Percentiles rank a stretch among this genome's conserved stretches.
These are phyloP conservation scores for Dolichomitus sp. DNA, from an alignment of 2,888 invertebrate species.

Conservation along the genomic window DNA sequence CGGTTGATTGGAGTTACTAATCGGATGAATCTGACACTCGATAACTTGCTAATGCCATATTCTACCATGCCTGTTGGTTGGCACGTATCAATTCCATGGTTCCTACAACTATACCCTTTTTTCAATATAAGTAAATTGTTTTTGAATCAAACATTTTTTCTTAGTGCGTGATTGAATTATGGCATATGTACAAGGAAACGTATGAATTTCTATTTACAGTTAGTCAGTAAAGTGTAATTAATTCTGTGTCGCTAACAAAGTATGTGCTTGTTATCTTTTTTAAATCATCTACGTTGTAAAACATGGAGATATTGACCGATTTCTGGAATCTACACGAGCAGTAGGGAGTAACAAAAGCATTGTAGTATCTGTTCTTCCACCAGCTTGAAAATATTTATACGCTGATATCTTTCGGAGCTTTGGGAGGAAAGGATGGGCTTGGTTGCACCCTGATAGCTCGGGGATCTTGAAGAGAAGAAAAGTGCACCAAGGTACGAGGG, in stretches of 20 bases:
- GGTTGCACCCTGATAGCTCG: slow-evolving; percentile 47
- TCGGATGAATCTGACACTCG: too few species aligned
- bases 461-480: slow-evolving; percentile 42
- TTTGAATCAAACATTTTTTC: too few species aligned
- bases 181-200: background rate
- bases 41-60: too few species aligned
- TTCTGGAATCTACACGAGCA: slow-evolving; percentile 34
- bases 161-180: too few species aligned
- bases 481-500: slow-evolving; percentile 18
- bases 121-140: too few species aligned
- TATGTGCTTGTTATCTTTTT: background rate
- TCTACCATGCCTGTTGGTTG: too few species aligned
- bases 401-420: slow-evolving; percentile 49
- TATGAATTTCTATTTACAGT: background rate
- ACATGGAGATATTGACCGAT: background rate
- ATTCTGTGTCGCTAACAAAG: background rate
- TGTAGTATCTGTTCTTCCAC: slow-evolving; percentile 52
- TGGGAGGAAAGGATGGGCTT: slow-evolving; percentile 36
- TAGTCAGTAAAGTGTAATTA: background rate
- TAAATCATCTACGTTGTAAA: background rate
- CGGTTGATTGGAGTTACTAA: too few species aligned
- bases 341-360: slow-evolving; percentile 14
- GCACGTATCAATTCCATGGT: too few species aligned
- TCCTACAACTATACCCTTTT: too few species aligned
- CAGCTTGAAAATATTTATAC: slow-evolving; percentile 47